Evolutionary conservation across 2,113 vertebrate species (phyloP).

Genomic region (Machaerirhynchus nigripectus): DNA sequence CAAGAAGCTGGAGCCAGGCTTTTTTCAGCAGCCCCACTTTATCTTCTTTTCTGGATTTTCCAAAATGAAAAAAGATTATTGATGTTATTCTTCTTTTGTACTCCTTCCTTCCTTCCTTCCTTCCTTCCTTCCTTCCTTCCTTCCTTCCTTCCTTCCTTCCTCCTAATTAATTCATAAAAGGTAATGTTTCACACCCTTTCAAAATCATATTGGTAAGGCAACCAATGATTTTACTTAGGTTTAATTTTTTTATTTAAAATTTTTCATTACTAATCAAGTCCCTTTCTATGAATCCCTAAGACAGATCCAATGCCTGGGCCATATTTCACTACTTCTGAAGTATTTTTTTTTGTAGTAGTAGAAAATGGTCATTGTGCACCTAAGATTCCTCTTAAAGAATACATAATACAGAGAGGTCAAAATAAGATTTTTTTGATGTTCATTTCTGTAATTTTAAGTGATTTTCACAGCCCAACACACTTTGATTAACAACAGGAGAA

Average conservation of each 20-base stretch:
- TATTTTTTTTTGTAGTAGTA: neutral
- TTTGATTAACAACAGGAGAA: neutral
- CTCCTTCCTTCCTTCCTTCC: neutral
- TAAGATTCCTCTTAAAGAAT: neutral
- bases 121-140: neutral
- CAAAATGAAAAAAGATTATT: neutral
- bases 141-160: neutral
- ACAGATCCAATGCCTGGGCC: neutral
- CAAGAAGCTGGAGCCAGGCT: neutral
- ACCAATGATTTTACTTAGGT: neutral
- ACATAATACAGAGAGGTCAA: neutral
- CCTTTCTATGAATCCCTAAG: neutral
- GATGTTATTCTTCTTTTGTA: neutral
- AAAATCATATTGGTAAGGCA: neutral
- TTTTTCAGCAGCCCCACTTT: neutral
- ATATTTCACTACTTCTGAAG: neutral
- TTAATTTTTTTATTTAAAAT: neutral
- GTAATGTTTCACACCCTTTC: neutral
- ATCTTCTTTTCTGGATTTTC: neutral
- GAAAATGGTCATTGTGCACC: rapidly evolving
- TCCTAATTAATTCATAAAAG: neutral
- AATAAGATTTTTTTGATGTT: neutral
- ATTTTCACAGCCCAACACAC: neutral
- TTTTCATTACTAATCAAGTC: neutral
- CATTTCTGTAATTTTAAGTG: neutral